phyloP scores from a whole-genome alignment of 1,140 invertebrate species.

The Meloidogyne floridensis region DNA sequence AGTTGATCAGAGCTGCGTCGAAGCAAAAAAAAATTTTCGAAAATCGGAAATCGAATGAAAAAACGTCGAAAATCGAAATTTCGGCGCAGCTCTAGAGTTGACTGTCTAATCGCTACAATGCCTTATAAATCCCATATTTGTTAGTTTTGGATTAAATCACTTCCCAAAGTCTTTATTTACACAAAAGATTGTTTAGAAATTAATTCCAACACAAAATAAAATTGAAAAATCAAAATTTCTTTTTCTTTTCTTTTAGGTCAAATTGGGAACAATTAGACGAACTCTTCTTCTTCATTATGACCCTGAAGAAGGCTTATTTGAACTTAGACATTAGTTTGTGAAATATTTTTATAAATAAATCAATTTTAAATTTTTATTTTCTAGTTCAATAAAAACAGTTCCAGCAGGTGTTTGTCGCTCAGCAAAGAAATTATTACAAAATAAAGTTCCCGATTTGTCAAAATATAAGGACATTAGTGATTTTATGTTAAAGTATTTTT shows the following conservation, averaged over 20 bases:
- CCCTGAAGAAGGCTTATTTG: conserved; percentile 79
- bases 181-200: background rate
- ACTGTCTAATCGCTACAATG: no score
- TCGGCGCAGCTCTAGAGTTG: no score
- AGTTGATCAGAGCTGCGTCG: no score
- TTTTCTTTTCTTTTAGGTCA: conserved; percentile 73
- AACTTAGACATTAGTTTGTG: conserved; percentile 84
- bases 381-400: conserved; percentile 70
- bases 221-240: conserved; percentile 16
- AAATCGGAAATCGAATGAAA: no score
- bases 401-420: conserved; percentile 86
- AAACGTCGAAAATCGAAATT: no score
- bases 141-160: no score
- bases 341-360: conserved; percentile 65
- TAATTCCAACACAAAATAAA: no score
- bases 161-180: no score
- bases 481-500: conserved; percentile 79
- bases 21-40: no score
- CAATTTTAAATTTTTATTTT: conserved; percentile 37
- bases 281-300: conserved; percentile 90
- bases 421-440: conserved; percentile 89
- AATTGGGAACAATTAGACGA: conserved; percentile 83
- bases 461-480: conserved; percentile 85
- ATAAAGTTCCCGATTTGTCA: conserved; percentile 85
- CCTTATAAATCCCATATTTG: no score